Conservation (phyloP, 2,888 invertebrate genomes). For the Gortyna flavago region DNA sequence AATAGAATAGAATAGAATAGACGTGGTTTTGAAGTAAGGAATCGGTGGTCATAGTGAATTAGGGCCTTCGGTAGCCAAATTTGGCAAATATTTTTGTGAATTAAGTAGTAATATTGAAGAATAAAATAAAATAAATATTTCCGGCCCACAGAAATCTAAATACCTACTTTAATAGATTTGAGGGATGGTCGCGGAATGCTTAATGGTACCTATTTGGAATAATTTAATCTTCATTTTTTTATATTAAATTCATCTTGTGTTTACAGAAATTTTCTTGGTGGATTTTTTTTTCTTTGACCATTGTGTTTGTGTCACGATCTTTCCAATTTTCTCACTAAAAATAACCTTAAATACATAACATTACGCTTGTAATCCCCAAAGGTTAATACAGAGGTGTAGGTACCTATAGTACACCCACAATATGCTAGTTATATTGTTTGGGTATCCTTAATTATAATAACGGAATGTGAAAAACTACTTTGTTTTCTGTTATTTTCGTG, state of each 20-base stretch:
- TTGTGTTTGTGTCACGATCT: not conserved
- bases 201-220: constrained; percentile 28
- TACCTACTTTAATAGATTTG: constrained; percentile 28
- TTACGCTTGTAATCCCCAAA: not conserved
- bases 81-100: constrained; percentile 4
- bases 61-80: not conserved
- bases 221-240: constrained; percentile 17
- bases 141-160: constrained; percentile 2
- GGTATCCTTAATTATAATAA: not conserved
- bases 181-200: constrained; percentile 23
- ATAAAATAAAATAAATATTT: constrained; percentile 30
- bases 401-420: too few species aligned
- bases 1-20: too few species aligned
- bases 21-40: too few species aligned
- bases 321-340: not conserved
- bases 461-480: too few species aligned
- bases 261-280: not conserved
- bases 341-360: too few species aligned
- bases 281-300: not conserved
- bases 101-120: not conserved
- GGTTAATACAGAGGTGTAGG: not conserved
- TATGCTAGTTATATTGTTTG: too few species aligned
- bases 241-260: constrained; percentile 14
- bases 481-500: not conserved
- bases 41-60: not conserved